These are phyloP conservation scores for Hippolais icterina DNA, from an alignment of 2,113 vertebrate genomes.

Conservation along the genomic window DNA sequence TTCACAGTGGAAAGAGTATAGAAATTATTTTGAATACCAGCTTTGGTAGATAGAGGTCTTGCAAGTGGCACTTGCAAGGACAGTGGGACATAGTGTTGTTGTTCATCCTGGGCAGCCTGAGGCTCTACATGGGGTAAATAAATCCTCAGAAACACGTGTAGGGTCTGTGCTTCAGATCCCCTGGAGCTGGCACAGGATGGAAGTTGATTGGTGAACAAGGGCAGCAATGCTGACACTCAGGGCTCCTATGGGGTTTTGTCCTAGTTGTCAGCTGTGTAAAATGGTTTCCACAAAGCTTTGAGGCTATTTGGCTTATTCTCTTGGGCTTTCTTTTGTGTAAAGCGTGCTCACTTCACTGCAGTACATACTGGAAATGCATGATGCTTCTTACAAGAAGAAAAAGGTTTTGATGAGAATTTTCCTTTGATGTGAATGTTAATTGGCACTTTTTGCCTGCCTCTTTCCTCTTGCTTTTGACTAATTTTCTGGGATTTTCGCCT, in stretches of 20 bases:
- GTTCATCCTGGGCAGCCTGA: neutral
- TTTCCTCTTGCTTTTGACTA: neutral
- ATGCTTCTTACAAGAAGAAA: neutral
- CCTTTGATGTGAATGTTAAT: constrained; percentile 26
- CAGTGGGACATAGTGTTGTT: accelerated
- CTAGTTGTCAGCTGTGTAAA: neutral
- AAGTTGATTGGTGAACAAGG: neutral
- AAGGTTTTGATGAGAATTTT: neutral
- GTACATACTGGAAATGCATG: neutral
- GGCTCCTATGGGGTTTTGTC: neutral
- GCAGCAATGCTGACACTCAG: accelerated
- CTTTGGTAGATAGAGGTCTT: neutral
- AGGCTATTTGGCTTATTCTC: neutral
- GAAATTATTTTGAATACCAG: neutral
- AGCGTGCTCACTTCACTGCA: accelerated
- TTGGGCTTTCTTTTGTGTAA: neutral
- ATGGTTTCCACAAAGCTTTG: neutral
- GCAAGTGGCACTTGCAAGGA: neutral
- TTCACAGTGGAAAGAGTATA: neutral
- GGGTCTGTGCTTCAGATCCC: neutral
- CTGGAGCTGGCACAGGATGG: neutral
- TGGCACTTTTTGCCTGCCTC: neutral
- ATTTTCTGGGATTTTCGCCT: neutral
- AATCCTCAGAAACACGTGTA: accelerated
- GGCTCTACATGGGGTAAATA: neutral